A percentile compares a stretch with the other conserved stretches of the same genome.
These are phyloP conservation scores for Cyprinella venusta DNA, from an alignment of 2,797 vertebrate species.

Conservation along the genomic window DNA sequence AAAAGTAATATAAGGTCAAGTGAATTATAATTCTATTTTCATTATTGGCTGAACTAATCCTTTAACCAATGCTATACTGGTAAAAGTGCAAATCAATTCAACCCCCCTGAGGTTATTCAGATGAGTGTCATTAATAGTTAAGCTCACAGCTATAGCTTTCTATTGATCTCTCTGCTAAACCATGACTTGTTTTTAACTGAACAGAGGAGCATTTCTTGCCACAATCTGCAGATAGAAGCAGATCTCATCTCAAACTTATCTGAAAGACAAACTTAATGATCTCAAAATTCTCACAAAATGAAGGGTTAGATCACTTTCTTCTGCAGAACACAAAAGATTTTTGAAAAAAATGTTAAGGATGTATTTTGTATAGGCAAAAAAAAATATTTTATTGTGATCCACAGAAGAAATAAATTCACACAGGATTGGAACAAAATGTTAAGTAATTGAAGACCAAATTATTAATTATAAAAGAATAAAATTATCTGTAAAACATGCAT, in stretches of 20 bases:
- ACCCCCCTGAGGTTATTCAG: conserved; percentile 26
- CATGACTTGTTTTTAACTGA: conserved; percentile 33
- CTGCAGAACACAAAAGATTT: not conserved
- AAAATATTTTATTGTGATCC: conserved; percentile 20
- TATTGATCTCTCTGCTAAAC: conserved; percentile 52
- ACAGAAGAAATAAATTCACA: not conserved
- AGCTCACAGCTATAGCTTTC: conserved; percentile 52
- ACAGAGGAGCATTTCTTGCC: not conserved
- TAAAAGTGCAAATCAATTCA: conserved; percentile 46
- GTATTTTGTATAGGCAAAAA: not conserved
- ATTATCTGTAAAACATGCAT: not conserved
- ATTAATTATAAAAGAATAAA: not conserved
- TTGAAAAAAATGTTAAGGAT: not conserved
- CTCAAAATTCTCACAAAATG: not conserved
- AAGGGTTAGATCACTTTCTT: not conserved
- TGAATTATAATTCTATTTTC: conserved; percentile 15
- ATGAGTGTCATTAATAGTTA: conserved; percentile 51
- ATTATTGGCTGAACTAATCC: conserved; percentile 27
- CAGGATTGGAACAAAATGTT: not conserved
- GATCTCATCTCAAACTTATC: conserved; percentile 8
- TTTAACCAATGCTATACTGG: conserved; percentile 14
- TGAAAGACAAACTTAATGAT: not conserved
- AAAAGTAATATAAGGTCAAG: not conserved
- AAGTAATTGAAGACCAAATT: not conserved
- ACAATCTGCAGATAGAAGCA: conserved; percentile 32